Evolutionary conservation across 2,888 invertebrate genomes (phyloP).

Genomic region (Tinea pellionella): DNA sequence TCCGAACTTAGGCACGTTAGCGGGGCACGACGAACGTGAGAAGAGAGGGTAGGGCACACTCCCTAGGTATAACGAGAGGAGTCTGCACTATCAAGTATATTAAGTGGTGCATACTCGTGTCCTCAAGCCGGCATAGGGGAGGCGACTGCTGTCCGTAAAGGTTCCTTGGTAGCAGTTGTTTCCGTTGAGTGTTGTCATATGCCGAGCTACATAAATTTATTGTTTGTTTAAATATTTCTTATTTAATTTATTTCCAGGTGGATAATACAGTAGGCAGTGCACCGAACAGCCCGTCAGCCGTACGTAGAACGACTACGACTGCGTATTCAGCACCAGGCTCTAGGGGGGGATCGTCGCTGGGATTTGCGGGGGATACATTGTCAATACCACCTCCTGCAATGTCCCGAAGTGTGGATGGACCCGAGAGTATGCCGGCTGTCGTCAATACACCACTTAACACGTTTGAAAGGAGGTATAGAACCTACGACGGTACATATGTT

Average conservation of each 20-base stretch:
- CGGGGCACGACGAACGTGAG: too few species aligned
- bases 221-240: too few species aligned
- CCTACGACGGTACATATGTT: background rate
- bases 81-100: too few species aligned
- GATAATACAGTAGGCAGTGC: slow-evolving; percentile 73
- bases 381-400: slow-evolving; percentile 42
- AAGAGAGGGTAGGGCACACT: too few species aligned
- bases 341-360: slow-evolving; percentile 58
- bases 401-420: slow-evolving; percentile 72
- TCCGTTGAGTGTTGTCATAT: too few species aligned
- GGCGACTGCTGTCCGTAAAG: too few species aligned
- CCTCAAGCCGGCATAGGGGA: too few species aligned
- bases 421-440: slow-evolving; percentile 57
- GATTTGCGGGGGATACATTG: slow-evolving; percentile 36
- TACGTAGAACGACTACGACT: slow-evolving; percentile 28
- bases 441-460: slow-evolving; percentile 20
- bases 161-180: too few species aligned
- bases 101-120: too few species aligned
- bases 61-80: too few species aligned
- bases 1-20: too few species aligned
- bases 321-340: slow-evolving; percentile 56
- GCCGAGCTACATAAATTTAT: too few species aligned
- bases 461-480: slow-evolving; percentile 15
- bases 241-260: slow-evolving; percentile 31
- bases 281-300: slow-evolving; percentile 60